Conservation (phyloP, 2,888 invertebrate genomes). For the Hartigia nigra region DNA sequence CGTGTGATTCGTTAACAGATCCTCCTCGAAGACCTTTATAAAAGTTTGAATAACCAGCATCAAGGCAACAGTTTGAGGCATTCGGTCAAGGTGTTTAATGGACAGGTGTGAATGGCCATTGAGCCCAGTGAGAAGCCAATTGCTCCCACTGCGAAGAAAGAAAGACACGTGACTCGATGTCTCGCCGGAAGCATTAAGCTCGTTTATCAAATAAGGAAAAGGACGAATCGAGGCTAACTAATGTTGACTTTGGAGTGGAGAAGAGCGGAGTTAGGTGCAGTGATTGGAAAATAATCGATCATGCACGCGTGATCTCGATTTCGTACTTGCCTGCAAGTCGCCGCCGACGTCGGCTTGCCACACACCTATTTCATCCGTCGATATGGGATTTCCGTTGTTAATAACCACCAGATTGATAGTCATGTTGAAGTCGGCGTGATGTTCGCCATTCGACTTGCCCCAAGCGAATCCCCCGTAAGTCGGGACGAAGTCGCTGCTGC, state of each 20-base stretch:
- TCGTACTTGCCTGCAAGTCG: conserved; percentile 68
- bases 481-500: conserved; percentile 37
- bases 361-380: conserved; percentile 76
- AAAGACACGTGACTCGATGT: not conserved
- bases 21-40: conserved; percentile 38
- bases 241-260: not conserved
- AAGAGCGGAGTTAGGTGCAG: not conserved
- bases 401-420: conserved; percentile 70
- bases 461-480: conserved; percentile 51
- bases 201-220: not conserved
- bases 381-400: conserved; percentile 78
- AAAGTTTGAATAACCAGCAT: conserved; percentile 6
- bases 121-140: not conserved
- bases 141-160: not conserved
- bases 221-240: not conserved
- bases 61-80: not conserved
- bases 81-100: not conserved
- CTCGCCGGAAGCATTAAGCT: not conserved
- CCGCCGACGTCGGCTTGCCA: conserved; percentile 83
- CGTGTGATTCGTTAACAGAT: conserved; percentile 76
- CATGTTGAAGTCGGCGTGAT: conserved; percentile 51
- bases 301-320: not conserved
- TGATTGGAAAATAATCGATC: not conserved
- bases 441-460: conserved; percentile 53
- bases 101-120: not conserved